Base-by-base conservation (phyloP, 2,888 invertebrate species). In the Drosophila neotestacea region DNA sequence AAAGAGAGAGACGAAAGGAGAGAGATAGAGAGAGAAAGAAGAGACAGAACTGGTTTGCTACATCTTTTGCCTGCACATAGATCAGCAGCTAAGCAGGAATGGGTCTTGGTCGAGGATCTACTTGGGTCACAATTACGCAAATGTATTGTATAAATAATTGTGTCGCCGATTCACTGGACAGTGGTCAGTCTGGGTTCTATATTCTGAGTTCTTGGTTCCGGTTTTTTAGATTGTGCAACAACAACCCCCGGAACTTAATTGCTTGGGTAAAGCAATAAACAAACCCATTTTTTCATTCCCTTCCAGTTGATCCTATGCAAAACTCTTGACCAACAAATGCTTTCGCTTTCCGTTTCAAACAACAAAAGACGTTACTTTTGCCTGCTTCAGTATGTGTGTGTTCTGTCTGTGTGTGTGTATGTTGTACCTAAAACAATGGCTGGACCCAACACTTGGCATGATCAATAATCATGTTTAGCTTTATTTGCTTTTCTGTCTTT, bases 101-200 rank as follows among this genome's bases (percentile, higher is more conserved):
- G 56, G 56, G 44, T 32, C 28, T 36, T 36, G 50, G 52, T 30
- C 13, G 69, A 64, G 69, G 73, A 78, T 78, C 78, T 63, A 27
- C 7, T 41, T 13, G 39, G 28, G 86, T 86, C 89, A 91, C 85
- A 91, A 91, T 91, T 91, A 91, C 90, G 89, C 84, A 90, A 91
- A 91, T 88, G 90, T 84, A 89, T 91, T 91, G 90, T 89, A 83
- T 85, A 90, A 90, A 90, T 90, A 90, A 85, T 79, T 69, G 77
- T 88, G 75, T 78, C 79, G 64, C 52, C 63, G 70, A 28, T 38
- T 52, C 60, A 42, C 63, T 73, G 85, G 89, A 78, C 87, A 77
- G 34, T 84, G 84, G 84, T 84, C 84, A 84, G 56, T 63, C 58
- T 42, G 46, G 47, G 13, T 60, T 13, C 36, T 13, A 10, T n/a